phyloP scores from a whole-genome alignment of 2,113 vertebrate genomes.

The Lanius ludovicianus region DNA sequence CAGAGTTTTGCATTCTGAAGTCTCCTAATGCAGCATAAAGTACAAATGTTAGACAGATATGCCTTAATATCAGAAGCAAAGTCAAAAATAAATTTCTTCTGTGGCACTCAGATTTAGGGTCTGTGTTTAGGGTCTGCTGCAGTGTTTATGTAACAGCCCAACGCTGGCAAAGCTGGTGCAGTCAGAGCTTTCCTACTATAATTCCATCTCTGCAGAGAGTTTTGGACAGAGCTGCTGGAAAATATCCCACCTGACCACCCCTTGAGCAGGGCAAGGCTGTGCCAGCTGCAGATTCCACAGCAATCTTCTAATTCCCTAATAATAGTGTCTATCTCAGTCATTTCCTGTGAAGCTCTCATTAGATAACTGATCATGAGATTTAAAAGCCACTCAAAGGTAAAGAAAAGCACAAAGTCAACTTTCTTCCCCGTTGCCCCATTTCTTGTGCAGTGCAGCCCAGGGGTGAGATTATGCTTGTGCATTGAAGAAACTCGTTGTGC shows the following conservation, averaged over 20 bases:
- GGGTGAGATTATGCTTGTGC: background rate
- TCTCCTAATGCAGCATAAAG: background rate
- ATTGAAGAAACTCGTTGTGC: background rate
- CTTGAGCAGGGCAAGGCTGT: background rate
- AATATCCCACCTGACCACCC: background rate
- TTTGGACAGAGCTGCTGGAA: background rate
- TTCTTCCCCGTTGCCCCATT: background rate
- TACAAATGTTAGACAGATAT: background rate
- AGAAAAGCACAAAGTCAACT: background rate
- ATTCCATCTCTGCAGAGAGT: background rate
- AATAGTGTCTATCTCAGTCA: background rate
- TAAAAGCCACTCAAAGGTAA: background rate
- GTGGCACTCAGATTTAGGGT: background rate
- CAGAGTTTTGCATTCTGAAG: background rate
- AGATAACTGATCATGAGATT: background rate
- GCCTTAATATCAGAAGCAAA: background rate
- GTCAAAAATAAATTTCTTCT: background rate
- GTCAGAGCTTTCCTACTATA: background rate
- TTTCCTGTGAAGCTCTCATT: background rate
- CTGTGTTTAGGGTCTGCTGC: background rate
- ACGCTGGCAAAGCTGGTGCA: background rate
- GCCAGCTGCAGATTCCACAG: background rate
- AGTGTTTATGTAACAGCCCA: background rate
- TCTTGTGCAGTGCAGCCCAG: background rate
- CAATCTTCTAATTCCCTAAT: background rate